Percentiles rank a stretch among this genome's conserved stretches.
Evolutionary conservation across 2,888 invertebrate genomes (phyloP).

Genomic region (Theristus sp.): DNA sequence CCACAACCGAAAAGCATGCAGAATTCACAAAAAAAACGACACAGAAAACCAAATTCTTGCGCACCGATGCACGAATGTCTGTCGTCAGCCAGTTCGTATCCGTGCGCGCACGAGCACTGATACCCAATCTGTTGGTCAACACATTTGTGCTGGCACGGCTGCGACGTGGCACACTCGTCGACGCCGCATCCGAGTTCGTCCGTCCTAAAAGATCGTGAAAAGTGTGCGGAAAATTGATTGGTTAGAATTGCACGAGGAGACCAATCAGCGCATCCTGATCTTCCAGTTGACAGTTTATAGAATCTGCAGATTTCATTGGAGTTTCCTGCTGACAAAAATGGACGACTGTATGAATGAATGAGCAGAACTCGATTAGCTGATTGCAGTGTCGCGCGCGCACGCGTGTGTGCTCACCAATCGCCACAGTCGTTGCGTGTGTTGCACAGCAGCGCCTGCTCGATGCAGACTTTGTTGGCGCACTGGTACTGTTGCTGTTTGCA

Average conservation of each 20-base stretch:
- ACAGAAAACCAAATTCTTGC: not conserved
- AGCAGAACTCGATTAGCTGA: too few relatives aligned
- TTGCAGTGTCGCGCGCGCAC: too few relatives aligned
- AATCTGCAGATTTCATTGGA: too few relatives aligned
- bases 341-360: too few relatives aligned
- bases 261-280: too few relatives aligned
- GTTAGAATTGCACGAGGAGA: too few relatives aligned
- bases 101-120: conserved; percentile 15
- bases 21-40: not conserved
- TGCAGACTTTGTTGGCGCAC: conserved; percentile 54
- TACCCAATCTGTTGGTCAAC: conserved; percentile 14
- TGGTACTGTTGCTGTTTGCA: conserved; percentile 38
- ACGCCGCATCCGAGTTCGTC: conserved; percentile 22
- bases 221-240: not conserved
- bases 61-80: conserved; percentile 18
- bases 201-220: conserved; percentile 11
- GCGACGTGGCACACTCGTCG: conserved; percentile 8
- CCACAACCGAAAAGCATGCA: not conserved
- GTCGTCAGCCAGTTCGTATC: conserved; percentile 26
- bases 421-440: conserved; percentile 41
- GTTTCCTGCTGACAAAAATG: too few relatives aligned
- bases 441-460: conserved; percentile 47
- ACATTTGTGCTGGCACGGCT: conserved; percentile 23
- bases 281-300: too few relatives aligned
- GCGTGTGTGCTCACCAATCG: conserved; percentile 13